phyloP scores from a whole-genome alignment of 2,888 invertebrate genomes.

The Antitype chi region DNA sequence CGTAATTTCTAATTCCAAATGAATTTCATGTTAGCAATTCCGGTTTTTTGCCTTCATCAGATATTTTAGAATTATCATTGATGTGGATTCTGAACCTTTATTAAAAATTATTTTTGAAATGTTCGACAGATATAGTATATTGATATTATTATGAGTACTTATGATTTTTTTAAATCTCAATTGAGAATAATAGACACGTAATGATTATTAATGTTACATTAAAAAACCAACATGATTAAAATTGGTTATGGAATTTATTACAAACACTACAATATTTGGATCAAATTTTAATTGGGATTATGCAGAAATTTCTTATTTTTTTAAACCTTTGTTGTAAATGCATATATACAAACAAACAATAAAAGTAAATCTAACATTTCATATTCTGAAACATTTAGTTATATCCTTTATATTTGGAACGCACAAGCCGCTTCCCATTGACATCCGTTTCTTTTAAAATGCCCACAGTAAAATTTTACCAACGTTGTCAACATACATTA shows the following conservation, averaged over 20 bases:
- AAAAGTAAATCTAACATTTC: conserved; percentile 27
- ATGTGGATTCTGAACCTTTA: conserved; percentile 1
- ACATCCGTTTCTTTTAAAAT: conserved; percentile 63
- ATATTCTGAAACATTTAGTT: conserved; percentile 16
- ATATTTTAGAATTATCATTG: conserved; percentile 3
- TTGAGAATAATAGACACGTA: conserved; percentile 4
- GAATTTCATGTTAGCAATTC: neutral
- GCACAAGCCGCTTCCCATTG: conserved; percentile 72
- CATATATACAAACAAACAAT: conserved; percentile 31
- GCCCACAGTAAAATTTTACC: neutral
- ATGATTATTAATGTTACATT: neutral
- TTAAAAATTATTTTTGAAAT: neutral
- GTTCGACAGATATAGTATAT: neutral
- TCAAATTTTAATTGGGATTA: conserved; percentile 7
- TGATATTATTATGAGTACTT: conserved; percentile 3
- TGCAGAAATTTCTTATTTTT: neutral
- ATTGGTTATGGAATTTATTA: conserved; percentile 11
- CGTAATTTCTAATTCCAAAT: neutral
- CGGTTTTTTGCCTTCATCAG: neutral
- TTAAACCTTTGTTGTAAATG: conserved; percentile 16
- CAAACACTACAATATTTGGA: conserved; percentile 1
- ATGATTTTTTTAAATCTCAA: conserved; percentile 4
- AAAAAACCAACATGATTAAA: neutral
- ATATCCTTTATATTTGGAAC: conserved; percentile 8
- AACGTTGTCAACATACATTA: conserved; percentile 14